Base-by-base conservation (phyloP, 1,140 invertebrate genomes). In the Phymastichus coffea region DNA sequence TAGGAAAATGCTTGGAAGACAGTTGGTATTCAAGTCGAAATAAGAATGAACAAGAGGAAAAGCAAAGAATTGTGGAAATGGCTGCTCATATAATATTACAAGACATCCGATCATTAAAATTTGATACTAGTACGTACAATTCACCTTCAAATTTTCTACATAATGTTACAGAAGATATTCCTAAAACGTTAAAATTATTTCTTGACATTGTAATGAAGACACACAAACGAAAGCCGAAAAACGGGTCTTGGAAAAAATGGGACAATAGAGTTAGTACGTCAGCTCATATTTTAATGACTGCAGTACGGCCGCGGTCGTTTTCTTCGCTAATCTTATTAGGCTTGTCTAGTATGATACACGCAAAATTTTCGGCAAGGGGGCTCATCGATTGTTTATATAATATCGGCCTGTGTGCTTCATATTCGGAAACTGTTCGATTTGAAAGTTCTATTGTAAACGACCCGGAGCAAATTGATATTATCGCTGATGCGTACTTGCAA, bases 51-150 rank as follows among this genome's bases (percentile, higher is more conserved):
- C 28, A 48, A 23, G 57, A 62, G 25, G 65, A 63, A 41, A 12
- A 51, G 20, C 15, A 49, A 2, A 37, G 64, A 47, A 59, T 68
- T 25, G 64, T 71, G 14, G 44, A 63, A 49, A 48, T 58, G 49
- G n/a, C n/a, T n/a, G n/a, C n/a, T n/a, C n/a, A n/a, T n/a, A n/a
- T n/a, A n/a, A n/a, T n/a, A n/a, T n/a, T 35, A 30, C 53, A 70
- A 41, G 70, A 72, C 49, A 71, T 72, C 12, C n/a, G 64, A 30
- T 47, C 60, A 15, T 26, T 43, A 17, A 22, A 51, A 48, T 68
- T 65, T 46, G 61, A 67, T 19, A 56, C 12, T 8, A n/a, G n/a
- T n/a, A n/a, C n/a, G n/a, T n/a, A n/a, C n/a, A n/a, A n/a, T n/a
- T n/a, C 56, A 6, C 26, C 47, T 17, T 30, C 25, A 15, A 28